Conservation (phyloP, 2,797 vertebrate genomes). For the Rhinoraja longicauda region DNA sequence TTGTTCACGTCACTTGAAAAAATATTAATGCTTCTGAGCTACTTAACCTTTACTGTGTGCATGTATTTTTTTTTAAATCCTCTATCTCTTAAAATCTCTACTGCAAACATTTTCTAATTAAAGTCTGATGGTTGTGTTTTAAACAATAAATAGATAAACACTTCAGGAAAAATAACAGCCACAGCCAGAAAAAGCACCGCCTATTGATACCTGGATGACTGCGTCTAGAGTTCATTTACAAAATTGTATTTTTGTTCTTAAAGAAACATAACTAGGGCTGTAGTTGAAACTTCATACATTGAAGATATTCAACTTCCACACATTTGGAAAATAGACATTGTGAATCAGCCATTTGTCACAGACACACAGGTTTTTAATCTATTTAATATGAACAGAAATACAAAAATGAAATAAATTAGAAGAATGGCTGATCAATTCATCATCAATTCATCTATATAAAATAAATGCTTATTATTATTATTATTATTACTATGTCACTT, state of each 20-base stretch:
- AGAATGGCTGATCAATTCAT: background rate
- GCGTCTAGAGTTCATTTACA: background rate
- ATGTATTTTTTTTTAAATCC: background rate
- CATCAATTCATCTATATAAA: no score
- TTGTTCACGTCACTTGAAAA: background rate
- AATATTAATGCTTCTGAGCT: background rate
- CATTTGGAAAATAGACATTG: background rate
- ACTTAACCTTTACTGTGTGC: background rate
- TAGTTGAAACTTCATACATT: no score
- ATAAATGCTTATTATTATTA: no score
- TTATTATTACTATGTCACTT: no score
- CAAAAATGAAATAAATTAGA: background rate
- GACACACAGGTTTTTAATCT: background rate
- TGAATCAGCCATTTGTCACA: background rate
- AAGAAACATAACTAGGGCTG: background rate
- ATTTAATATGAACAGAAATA: no score
- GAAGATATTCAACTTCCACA: background rate
- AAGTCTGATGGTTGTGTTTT: background rate
- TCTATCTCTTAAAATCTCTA: background rate
- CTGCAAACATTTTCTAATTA: background rate
- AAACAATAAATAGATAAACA: background rate
- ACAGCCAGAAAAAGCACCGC: background rate
- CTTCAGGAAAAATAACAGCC: background rate
- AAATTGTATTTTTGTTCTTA: background rate
- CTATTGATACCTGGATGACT: background rate